Evolutionary conservation across 1,140 invertebrate genomes (phyloP), one percentile per base, ranked within the genome.

Genomic region (Dendrolimus kikuchii): DNA sequence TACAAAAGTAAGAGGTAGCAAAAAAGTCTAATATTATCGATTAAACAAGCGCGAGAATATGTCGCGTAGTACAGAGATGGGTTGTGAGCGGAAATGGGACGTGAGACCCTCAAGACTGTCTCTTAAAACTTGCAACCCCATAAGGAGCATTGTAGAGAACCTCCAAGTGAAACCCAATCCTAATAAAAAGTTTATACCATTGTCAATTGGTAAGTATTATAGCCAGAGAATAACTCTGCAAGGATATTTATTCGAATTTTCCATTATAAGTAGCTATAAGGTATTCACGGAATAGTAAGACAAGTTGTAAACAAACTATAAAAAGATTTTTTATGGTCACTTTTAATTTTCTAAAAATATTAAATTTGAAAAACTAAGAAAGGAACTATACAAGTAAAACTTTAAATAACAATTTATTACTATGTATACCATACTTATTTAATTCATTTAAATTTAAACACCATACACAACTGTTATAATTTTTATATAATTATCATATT

Each of bases 141-240:
- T 99, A 73, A 92, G 98, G 51, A 91, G 91, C 50, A 95, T 99
- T 57, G 93, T 99, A 2, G 98, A 99, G 78, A 93, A 93, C 61
- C 91, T 99, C 71, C 91, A 95, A 59, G 90, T 99, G 0, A 91
- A 93, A 46, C 97, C 97, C 2, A 96, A 99, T 89, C 96, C 97
- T 0, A 90, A 95, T 2, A 99, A 99, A 87, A 88, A 90, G 10
- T 92, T 99, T 86, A 99, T 99, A 66, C 93, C 96, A 5, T 88
- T 99, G 5, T 98, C 97, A 7, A 95, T 99, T 70, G 97, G 97
- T 98, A 82, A 93, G 93, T 90, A 40, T 40, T 7, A 7, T 42
- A 7, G 41, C 41, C 4, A 42, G n/a, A n/a, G 7, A 42, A 42
- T n/a, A 7, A 42, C n/a, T 42, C n/a, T 42, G 7, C 41, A 42